Evolutionary conservation across 2,797 vertebrate species (phyloP).

Genomic region (Ibycter americanus): DNA sequence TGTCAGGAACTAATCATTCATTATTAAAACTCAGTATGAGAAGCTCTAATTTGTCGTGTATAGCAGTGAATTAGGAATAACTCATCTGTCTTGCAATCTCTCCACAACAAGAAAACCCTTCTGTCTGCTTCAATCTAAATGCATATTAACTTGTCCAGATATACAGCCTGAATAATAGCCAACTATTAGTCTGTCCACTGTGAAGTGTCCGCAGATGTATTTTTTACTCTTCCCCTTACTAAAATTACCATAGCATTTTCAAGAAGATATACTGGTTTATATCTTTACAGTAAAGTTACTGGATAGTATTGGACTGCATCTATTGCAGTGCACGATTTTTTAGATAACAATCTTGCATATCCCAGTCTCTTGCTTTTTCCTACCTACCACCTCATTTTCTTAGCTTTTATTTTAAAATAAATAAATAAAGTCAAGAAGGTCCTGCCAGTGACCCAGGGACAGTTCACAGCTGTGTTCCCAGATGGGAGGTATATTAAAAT

Average conservation of each 20-base stretch:
- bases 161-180: not conserved
- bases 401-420: not conserved
- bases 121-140: not conserved
- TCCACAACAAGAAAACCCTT: slow-evolving; percentile 2
- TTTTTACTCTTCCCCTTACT: not conserved
- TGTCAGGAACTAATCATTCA: slow-evolving; percentile 5
- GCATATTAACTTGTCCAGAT: slow-evolving; percentile 24
- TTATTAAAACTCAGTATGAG: not conserved
- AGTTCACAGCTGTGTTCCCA: slow-evolving; percentile 40
- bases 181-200: not conserved
- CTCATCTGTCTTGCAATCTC: not conserved
- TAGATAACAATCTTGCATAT: not conserved
- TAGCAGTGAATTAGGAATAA: slow-evolving; percentile 10
- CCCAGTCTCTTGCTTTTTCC: not conserved
- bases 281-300: not conserved
- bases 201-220: not conserved
- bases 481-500: slow-evolving; percentile 25
- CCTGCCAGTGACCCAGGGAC: not conserved
- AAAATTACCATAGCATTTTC: not conserved
- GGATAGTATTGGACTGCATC: not conserved
- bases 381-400: not conserved
- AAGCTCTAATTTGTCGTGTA: not conserved
- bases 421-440: not conserved
- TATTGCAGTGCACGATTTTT: not conserved
- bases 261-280: not conserved